phyloP scores from a whole-genome alignment of 2,113 vertebrate species.

The Zootoca vivipara region DNA sequence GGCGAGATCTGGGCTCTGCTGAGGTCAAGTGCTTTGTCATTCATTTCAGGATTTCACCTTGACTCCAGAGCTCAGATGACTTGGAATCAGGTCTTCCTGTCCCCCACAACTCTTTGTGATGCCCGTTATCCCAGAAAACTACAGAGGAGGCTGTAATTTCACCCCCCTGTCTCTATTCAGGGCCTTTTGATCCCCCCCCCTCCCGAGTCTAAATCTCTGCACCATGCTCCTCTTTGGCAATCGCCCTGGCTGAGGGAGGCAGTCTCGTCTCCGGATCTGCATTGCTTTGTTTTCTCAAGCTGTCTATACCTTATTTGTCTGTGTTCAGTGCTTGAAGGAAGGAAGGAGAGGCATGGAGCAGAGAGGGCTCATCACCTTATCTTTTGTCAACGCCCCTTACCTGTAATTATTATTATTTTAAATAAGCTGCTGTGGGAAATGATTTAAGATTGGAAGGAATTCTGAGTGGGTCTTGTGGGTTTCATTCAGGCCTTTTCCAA shows the following conservation, averaged over 20 bases:
- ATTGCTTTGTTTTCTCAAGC: neutral
- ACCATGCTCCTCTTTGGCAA: too few relatives aligned
- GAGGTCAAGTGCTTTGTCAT: neutral
- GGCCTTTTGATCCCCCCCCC: neutral
- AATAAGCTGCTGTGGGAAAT: neutral
- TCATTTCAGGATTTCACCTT: neutral
- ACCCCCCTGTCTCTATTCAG: neutral
- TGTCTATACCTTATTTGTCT: neutral
- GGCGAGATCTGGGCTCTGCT: constrained; percentile 26
- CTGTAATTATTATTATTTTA: neutral
- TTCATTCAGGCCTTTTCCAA: neutral
- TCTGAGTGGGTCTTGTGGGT: neutral
- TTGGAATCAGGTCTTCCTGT: neutral
- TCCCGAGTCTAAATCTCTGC: neutral
- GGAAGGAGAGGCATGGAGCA: too few relatives aligned
- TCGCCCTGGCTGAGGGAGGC: neutral
- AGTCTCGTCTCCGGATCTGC: neutral
- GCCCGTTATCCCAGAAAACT: neutral
- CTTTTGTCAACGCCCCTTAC: neutral
- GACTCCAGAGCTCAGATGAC: neutral
- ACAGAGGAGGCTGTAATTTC: neutral
- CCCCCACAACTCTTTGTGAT: neutral
- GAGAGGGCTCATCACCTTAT: neutral
- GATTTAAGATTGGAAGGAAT: neutral
- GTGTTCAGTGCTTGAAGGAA: neutral